Evolutionary conservation across 2,113 vertebrate genomes (phyloP).

Genomic region (Ranitomeya imitator): DNA sequence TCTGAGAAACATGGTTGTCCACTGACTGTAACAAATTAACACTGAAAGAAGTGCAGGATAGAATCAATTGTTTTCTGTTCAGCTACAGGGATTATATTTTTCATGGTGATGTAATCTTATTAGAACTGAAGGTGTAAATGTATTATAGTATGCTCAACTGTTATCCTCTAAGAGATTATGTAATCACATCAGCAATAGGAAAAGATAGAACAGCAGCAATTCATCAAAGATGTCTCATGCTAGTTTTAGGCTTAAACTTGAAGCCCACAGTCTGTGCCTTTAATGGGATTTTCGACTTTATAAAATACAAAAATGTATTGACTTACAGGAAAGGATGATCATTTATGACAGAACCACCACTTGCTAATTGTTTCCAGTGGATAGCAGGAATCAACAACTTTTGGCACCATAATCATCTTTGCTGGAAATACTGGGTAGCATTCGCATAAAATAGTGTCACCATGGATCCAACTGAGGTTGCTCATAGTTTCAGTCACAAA

Average conservation of each 20-base stretch:
- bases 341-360: background rate
- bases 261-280: background rate
- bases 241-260: conserved; percentile 1
- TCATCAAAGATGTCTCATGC: conserved; percentile 9
- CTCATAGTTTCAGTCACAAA: no score
- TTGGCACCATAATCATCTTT: no score
- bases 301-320: background rate
- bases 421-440: no score
- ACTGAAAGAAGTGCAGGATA: conserved; percentile 24
- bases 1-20: conserved; percentile 4
- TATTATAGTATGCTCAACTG: conserved; percentile 12
- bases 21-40: conserved; percentile 36
- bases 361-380: background rate
- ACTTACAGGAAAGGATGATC: background rate
- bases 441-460: no score
- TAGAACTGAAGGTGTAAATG: conserved; percentile 55
- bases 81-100: conserved; percentile 41
- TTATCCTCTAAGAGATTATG: conserved; percentile 43
- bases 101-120: conserved; percentile 54
- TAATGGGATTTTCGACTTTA: background rate
- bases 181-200: conserved; percentile 33
- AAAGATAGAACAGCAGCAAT: conserved; percentile 20
- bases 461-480: no score
- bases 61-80: conserved; percentile 48
- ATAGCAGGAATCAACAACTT: no score